These are phyloP conservation scores for Polydrusus tereticollis DNA, from an alignment of 2,888 invertebrate genomes.

Conservation along the genomic window DNA sequence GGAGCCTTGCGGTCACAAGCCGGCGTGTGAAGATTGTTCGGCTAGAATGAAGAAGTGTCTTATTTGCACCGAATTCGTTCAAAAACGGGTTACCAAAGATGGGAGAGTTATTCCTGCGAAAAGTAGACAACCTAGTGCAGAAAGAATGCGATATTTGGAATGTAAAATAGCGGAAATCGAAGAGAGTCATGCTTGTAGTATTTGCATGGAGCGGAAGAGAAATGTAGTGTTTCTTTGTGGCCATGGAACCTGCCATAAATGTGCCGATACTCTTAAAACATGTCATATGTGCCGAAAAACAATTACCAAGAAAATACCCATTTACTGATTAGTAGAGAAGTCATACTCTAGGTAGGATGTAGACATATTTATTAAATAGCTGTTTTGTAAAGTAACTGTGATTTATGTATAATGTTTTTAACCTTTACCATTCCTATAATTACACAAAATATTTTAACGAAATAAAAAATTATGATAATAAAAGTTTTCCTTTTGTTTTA, in stretches of 20 bases:
- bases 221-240: conserved; percentile 92
- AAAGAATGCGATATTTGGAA: conserved; percentile 78
- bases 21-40: conserved; percentile 82
- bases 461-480: conserved; percentile 20
- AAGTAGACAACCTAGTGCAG: conserved; percentile 75
- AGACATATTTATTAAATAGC: conserved; percentile 30
- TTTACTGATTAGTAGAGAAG: conserved; percentile 60
- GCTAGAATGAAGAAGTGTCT: conserved; percentile 84
- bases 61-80: conserved; percentile 75
- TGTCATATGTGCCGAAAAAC: conserved; percentile 90
- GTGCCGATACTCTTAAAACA: conserved; percentile 83
- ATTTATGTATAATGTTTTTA: conserved; percentile 39
- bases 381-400: conserved; percentile 40
- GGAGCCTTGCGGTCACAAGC: conserved; percentile 81
- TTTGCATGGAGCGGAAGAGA: conserved; percentile 87
- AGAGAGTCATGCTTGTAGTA: conserved; percentile 87
- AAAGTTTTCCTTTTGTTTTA: not conserved
- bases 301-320: conserved; percentile 79
- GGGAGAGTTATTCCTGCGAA: conserved; percentile 68
- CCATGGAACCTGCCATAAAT: conserved; percentile 86
- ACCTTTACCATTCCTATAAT: conserved; percentile 35
- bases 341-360: conserved; percentile 17
- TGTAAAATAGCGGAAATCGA: conserved; percentile 88
- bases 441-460: conserved; percentile 30
- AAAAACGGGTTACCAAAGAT: conserved; percentile 70